phyloP scores from a whole-genome alignment of 2,797 vertebrate species.

The Mus minutoides region DNA sequence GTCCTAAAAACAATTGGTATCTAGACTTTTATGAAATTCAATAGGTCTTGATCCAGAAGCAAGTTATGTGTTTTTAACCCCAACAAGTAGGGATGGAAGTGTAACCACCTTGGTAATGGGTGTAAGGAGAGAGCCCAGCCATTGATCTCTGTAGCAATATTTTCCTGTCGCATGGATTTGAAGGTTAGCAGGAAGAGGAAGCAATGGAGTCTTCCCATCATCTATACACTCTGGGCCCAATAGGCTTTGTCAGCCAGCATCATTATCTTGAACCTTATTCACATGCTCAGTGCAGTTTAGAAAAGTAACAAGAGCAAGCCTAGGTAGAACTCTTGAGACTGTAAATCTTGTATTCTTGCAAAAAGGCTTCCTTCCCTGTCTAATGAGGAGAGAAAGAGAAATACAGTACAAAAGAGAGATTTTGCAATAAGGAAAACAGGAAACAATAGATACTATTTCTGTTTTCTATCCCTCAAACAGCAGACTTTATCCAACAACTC shows the following conservation, averaged over 20 bases:
- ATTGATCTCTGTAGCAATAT: not conserved
- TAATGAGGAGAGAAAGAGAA: not conserved
- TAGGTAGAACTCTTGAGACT: not conserved
- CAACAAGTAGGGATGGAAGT: not conserved
- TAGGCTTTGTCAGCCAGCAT: not conserved
- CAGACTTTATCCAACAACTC: not conserved
- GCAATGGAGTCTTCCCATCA: not conserved
- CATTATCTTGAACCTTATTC: not conserved
- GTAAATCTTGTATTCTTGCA: not conserved
- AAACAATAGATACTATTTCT: not conserved
- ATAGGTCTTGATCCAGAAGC: not conserved
- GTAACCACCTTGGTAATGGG: not conserved
- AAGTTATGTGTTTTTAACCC: not conserved
- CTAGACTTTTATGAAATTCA: not conserved
- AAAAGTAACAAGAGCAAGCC: not conserved
- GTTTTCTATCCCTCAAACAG: not conserved
- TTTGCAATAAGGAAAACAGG: not conserved
- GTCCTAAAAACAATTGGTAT: slow-evolving; percentile 4
- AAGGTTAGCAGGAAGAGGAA: not conserved
- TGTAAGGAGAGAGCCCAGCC: not conserved
- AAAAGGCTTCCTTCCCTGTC: not conserved
- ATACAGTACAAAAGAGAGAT: not conserved
- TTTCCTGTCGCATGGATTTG: not conserved
- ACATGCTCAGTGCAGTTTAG: not conserved
- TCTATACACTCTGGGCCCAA: not conserved